Evolutionary conservation across 2,797 vertebrate species (phyloP), one percentile per base, ranked within the genome.

Genomic region (Rhinophrynus dorsalis): DNA sequence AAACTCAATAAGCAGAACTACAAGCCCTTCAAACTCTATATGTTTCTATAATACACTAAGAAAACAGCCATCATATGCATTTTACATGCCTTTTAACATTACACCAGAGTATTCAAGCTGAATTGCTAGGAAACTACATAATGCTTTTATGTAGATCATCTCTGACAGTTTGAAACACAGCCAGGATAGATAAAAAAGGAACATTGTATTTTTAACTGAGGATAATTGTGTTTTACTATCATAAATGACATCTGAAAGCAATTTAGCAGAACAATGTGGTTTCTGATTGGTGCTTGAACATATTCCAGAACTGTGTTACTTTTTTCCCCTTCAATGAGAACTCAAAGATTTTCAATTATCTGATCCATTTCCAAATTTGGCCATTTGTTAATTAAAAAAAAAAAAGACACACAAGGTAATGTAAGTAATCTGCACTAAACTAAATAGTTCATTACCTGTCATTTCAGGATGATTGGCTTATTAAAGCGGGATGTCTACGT

Each of bases 171-270:
- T 93, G 93, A 91, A 90, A 67, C 60, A 67, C 79, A 81, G 89
- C 94, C 94, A 94, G 89, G 68, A 79, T 75, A 87, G 90, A 90
- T 89, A 92, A 90, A 92, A 90, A 92, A 91, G 86, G 82, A 90
- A 88, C 88, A 90, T 85, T 92, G 92, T 94, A 93, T 94, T 93
- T 94, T 91, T 93, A 92, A 93, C 84, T 90, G 89, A 88, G 89
- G 94, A 93, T 89, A 94, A 94, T 93, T 94, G 89, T 89, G 82
- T 83, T 90, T 87, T 87, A 87, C 77, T 90, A 90, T 91, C 89
- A 90, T 85, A 88, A 86, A 86, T 86, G 80, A 85, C 95, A 98
- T 93, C 94, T 96, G 94, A 94, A 93, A 96, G 89, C 86, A 90
- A 95, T 97, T 96, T 95, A 85, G 80, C 78, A 83, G 84, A 94